phyloP scores from a whole-genome alignment of 2,888 invertebrate genomes.

The Pasiphila rectangulata region DNA sequence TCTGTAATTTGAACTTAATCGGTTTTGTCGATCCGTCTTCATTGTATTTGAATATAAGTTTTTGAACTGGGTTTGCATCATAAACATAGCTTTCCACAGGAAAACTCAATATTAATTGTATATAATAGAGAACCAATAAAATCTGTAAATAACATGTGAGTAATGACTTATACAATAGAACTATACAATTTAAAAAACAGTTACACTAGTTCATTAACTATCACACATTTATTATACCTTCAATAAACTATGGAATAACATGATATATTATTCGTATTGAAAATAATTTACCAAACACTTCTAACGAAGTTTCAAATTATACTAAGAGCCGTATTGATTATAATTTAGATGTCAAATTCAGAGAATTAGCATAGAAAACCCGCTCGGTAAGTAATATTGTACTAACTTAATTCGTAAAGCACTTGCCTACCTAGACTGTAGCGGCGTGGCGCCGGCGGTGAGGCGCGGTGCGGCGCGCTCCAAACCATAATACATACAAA shows the following conservation, averaged over 20 bases:
- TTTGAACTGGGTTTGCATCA: slow-evolving; percentile 14
- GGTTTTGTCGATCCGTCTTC: slow-evolving; percentile 2
- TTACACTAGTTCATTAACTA: background rate
- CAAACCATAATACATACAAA: too few species aligned
- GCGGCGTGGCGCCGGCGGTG: too few species aligned
- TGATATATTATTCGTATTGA: background rate
- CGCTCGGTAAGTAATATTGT: background rate
- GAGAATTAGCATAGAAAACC: background rate
- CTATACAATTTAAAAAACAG: background rate
- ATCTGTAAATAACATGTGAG: slow-evolving; percentile 6
- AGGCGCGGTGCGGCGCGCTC: too few species aligned
- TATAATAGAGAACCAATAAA: background rate
- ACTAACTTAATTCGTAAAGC: background rate
- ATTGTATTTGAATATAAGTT: slow-evolving; percentile 10
- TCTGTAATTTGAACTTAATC: slow-evolving; percentile 13
- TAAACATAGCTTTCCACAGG: slow-evolving; percentile 13
- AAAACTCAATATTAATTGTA: slow-evolving; percentile 1
- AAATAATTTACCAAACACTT: background rate
- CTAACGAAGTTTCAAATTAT: background rate
- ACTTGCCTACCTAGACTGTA: too few species aligned
- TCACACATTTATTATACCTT: background rate
- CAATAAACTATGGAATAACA: background rate
- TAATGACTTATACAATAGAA: too few species aligned
- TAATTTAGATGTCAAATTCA: background rate
- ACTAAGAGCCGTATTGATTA: background rate